phyloP scores from a whole-genome alignment of 2,888 invertebrate genomes.

The Dolomedes plantarius region DNA sequence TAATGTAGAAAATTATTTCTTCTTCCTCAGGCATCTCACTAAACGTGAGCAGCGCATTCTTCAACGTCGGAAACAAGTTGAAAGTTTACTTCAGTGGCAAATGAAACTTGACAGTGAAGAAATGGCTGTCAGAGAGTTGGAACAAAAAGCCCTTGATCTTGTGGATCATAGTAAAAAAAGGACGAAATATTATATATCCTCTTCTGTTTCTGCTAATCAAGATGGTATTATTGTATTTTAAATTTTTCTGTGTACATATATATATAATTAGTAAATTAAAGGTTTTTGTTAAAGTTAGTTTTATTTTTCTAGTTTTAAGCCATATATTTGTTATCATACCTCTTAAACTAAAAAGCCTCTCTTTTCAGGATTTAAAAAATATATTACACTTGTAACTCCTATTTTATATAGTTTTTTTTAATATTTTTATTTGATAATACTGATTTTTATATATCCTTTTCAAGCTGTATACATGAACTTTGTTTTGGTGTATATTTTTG shows the following conservation, averaged over 20 bases:
- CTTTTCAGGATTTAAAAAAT: too few species aligned
- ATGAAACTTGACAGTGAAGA: slow-evolving; percentile 77
- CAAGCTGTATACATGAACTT: too few species aligned
- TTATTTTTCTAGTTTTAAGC: background rate
- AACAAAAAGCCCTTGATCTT: slow-evolving; percentile 75
- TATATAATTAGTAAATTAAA: background rate
- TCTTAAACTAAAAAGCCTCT: too few species aligned
- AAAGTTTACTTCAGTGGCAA: slow-evolving; percentile 77
- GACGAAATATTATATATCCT: slow-evolving; percentile 52
- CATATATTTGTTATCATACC: too few species aligned
- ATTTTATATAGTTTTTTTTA: too few species aligned
- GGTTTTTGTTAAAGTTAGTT: background rate
- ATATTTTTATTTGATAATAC: too few species aligned
- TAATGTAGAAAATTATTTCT: background rate
- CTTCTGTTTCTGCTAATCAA: slow-evolving; percentile 22
- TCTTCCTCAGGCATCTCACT: slow-evolving; percentile 76
- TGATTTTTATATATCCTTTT: too few species aligned
- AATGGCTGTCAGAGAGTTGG: slow-evolving; percentile 75
- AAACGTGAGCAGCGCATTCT: slow-evolving; percentile 76
- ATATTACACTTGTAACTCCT: too few species aligned
- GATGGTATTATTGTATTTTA: slow-evolving; percentile 28
- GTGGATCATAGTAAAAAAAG: slow-evolving; percentile 61
- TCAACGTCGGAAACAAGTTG: slow-evolving; percentile 76
- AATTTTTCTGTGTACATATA: background rate
- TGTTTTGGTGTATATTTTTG: too few species aligned